Evolutionary conservation across 2,888 invertebrate genomes (phyloP).

Genomic region (Gibbula magus): DNA sequence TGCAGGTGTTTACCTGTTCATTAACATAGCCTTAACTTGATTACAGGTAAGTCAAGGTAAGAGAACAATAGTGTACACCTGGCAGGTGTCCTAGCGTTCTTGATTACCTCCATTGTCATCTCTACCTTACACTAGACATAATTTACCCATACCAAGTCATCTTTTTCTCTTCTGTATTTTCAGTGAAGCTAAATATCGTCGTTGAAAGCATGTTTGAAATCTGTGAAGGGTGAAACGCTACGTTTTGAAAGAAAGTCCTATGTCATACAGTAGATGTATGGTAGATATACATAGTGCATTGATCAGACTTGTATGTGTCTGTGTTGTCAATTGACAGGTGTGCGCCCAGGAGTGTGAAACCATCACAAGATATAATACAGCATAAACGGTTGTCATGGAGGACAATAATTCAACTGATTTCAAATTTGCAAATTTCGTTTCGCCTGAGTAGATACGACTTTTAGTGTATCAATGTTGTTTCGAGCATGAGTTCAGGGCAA

Average conservation of each 20-base stretch:
- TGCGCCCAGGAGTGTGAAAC: too few species aligned
- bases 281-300: too few species aligned
- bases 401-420: too few species aligned
- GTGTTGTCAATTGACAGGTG: too few species aligned
- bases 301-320: too few species aligned
- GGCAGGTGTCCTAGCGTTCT: neutral
- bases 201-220: neutral
- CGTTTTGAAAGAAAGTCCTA: neutral
- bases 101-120: neutral
- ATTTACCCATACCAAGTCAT: neutral
- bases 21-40: neutral
- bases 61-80: neutral
- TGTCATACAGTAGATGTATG: neutral
- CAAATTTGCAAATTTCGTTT: too few species aligned
- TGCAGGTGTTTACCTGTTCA: too few species aligned
- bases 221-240: neutral
- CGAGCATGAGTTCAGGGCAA: too few species aligned
- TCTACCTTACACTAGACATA: neutral
- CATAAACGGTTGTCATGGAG: too few species aligned
- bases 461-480: too few species aligned
- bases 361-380: too few species aligned
- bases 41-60: neutral
- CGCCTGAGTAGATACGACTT: too few species aligned
- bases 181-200: neutral
- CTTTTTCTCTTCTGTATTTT: neutral